phyloP scores from a whole-genome alignment of 2,113 vertebrate species.

The Eurypyga helias region DNA sequence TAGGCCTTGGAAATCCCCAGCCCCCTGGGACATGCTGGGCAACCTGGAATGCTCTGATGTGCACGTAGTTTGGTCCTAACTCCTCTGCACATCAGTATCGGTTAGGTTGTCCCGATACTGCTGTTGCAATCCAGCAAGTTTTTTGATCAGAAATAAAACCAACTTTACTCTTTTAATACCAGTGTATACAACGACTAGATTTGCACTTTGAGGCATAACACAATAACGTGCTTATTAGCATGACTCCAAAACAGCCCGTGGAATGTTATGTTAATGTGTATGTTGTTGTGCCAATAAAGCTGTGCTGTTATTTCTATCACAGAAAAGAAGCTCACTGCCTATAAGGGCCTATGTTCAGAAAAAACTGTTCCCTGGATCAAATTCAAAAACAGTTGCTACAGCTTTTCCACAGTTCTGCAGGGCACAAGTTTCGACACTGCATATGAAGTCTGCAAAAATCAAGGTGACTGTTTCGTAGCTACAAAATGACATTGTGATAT shows the following conservation, averaged over 20 bases:
- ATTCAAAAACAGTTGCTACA: constrained; percentile 90
- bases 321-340: constrained; percentile 77
- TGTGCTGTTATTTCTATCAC: constrained; percentile 53
- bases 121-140: background rate
- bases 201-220: background rate
- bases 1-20: background rate
- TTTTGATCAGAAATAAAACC: background rate
- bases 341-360: constrained; percentile 81
- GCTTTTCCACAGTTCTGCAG: constrained; percentile 86
- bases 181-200: background rate
- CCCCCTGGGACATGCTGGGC: background rate
- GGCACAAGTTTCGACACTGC: constrained; percentile 84
- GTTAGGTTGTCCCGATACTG: background rate
- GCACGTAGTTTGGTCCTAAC: background rate
- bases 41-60: background rate
- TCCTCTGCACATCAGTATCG: background rate
- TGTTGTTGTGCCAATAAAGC: constrained; percentile 43
- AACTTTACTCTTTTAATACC: background rate
- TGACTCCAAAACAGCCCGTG: background rate
- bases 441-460: constrained; percentile 85
- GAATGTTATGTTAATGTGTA: constrained; percentile 16
- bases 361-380: constrained; percentile 85
- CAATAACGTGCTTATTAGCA: background rate
- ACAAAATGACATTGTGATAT: background rate
- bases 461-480: constrained; percentile 71